phyloP scores from a whole-genome alignment of 37 sponge, comb jelly and placozoan genomes.

The Dysidea cf. avara region DNA sequence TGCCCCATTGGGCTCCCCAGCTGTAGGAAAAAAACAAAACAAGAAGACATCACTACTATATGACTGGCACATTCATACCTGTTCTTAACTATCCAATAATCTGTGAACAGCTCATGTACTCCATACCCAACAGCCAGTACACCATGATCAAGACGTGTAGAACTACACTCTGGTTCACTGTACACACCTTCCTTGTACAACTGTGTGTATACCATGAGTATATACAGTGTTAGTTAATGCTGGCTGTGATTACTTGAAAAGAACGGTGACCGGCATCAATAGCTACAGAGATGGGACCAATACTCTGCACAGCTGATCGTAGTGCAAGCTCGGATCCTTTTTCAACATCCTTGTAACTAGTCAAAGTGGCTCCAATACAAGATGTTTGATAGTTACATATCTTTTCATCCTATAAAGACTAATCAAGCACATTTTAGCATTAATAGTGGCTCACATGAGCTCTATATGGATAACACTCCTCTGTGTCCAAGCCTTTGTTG shows the following conservation, averaged over 20 bases:
- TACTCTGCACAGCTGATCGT: constrained; percentile 53
- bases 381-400: constrained; percentile 50
- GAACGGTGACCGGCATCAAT: constrained; percentile 79
- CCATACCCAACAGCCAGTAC: constrained; percentile 95
- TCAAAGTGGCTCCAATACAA: constrained; percentile 60
- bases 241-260: constrained; percentile 66
- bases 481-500: constrained; percentile 81
- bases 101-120: constrained; percentile 28
- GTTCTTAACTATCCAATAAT: constrained; percentile 94
- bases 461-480: constrained; percentile 89
- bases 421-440: no score
- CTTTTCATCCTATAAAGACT: constrained; percentile 55
- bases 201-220: no score
- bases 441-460: constrained; percentile 64
- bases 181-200: constrained; percentile 84
- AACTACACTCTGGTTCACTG: constrained; percentile 73
- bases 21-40: constrained; percentile 20
- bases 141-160: constrained; percentile 81
- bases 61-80: no score
- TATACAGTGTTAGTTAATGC: no score
- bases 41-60: no score
- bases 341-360: constrained; percentile 53
- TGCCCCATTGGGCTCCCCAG: constrained; percentile 88
- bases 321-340: constrained; percentile 62
- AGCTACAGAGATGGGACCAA: constrained; percentile 91